Conservation (phyloP, 2,797 vertebrate genomes). For the Scolopax bukidnonensis region DNA sequence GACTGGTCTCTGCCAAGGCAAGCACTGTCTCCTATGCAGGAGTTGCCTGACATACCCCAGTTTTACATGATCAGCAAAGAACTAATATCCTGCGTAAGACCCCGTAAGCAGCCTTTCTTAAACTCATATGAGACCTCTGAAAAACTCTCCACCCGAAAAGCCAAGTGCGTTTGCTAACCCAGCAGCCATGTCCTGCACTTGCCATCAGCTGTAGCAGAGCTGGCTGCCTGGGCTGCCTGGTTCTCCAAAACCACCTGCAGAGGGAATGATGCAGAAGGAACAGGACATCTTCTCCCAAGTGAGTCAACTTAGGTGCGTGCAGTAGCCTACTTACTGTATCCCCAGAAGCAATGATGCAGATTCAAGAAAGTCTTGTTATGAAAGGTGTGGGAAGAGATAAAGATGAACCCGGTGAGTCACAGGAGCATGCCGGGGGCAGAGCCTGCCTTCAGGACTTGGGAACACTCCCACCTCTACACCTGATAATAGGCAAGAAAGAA, state of each 20-base stretch:
- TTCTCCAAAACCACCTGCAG: background rate
- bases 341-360: background rate
- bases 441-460: background rate
- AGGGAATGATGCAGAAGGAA: background rate
- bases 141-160: background rate
- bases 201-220: background rate
- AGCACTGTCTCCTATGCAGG: background rate
- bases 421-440: background rate
- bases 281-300: background rate
- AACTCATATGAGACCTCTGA: background rate
- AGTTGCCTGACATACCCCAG: background rate
- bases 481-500: slow-evolving; percentile 2
- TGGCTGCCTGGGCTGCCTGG: background rate
- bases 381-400: slow-evolving; percentile 36
- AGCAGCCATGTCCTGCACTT: background rate
- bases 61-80: background rate
- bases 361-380: slow-evolving; percentile 19
- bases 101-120: background rate
- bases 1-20: background rate
- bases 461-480: background rate
- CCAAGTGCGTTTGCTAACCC: background rate
- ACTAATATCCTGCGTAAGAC: background rate
- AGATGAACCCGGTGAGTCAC: slow-evolving; percentile 29
- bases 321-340: background rate
- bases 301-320: background rate